phyloP scores from a whole-genome alignment of 2,888 invertebrate species.

The Amblyjoppa proteus region DNA sequence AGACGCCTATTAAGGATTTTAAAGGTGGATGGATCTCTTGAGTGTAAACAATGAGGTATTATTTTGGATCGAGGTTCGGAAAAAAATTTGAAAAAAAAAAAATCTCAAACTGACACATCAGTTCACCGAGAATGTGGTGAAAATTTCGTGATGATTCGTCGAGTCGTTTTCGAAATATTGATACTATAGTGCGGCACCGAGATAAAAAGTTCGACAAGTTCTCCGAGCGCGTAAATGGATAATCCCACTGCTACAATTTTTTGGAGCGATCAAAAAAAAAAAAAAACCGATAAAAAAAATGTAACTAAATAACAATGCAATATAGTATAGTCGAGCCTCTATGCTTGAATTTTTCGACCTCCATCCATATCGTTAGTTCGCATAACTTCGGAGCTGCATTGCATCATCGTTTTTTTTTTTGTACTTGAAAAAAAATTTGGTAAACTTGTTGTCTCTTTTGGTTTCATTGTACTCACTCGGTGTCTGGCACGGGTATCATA shows the following conservation, averaged over 20 bases:
- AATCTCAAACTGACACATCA: background rate
- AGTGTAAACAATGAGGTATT: background rate
- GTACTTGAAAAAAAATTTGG: background rate
- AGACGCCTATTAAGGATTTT: background rate
- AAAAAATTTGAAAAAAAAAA: background rate
- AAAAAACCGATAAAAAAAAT: background rate
- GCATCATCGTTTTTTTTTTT: background rate
- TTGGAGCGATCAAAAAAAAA: background rate
- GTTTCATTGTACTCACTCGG: constrained; percentile 80
- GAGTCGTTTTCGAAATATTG: background rate
- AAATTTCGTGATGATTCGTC: background rate
- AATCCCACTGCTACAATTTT: background rate
- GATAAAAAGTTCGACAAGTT: background rate
- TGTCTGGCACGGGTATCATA: constrained; percentile 82
- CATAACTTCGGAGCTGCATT: background rate
- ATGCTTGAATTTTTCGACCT: background rate
- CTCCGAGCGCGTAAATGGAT: background rate
- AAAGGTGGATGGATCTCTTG: background rate
- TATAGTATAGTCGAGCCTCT: constrained; percentile 17
- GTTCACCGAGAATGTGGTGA: background rate
- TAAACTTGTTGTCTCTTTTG: background rate
- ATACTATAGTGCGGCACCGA: background rate
- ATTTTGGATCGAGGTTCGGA: background rate
- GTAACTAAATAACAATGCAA: background rate
- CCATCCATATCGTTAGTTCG: background rate